Base-by-base conservation (phyloP, 2,113 vertebrate genomes). In the Perca fluviatilis region DNA sequence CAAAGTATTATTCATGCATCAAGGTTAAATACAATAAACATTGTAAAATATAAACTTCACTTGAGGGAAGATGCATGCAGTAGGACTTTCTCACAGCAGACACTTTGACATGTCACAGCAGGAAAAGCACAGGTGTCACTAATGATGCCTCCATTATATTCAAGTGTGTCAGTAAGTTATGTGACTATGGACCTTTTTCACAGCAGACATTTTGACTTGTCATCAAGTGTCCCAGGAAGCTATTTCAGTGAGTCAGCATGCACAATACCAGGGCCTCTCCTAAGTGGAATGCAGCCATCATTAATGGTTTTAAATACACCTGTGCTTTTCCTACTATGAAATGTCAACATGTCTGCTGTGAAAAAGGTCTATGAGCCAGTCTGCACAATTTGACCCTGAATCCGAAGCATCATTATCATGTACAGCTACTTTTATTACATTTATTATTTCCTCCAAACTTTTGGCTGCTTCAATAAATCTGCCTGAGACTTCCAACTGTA, bases 91-190 rank as follows among this genome's bases (percentile, higher is more conserved):
- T 61, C 3, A 1, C 54, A 0, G 0, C 30, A 0, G 12, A 36
- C 50, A 49, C 25, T 36, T 25, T 58, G 0, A 36, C 40, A 3
- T 43, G 40, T 43, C 43, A 21, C 18, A 3, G 9, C 0, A 23
- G 66, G 30, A 16, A 23, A 15, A 18, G 23, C 70, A 21, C 54
- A 62, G 46, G 46, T 74, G 46, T 74, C 46, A 6, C 5, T 30
- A 19, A 61, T 6, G 27, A 61, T 14, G 40, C 1, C 57, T 30
- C 12, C n/a, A 12, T 8, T 27, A 1, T 72, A 11, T 58, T 21
- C 4, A 11, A 7, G 40, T 19, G 40, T n/a, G 7, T 18, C 47
- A 19, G 25, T 19, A 18, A 18, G 36, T 9, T 40, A 40, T 2
- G 36, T 40, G 36, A 40, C 36, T 10, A 40, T 27, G 27, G 27